These are phyloP conservation scores for Myiothlypis coronata DNA, from an alignment of 2,797 vertebrate genomes.

Conservation along the genomic window DNA sequence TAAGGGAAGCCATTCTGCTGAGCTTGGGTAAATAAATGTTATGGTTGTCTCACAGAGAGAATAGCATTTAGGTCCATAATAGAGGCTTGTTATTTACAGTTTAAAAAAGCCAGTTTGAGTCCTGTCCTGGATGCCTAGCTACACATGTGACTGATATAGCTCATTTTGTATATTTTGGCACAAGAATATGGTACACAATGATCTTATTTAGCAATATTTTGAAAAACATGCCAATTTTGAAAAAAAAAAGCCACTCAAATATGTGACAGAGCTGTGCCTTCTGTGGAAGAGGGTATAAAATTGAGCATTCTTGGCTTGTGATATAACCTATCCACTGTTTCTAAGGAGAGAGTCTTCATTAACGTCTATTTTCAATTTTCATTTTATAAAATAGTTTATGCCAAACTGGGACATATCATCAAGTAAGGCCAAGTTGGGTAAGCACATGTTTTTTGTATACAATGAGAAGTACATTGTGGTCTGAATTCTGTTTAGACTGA, in stretches of 20 bases:
- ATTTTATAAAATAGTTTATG: not conserved
- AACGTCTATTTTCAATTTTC: not conserved
- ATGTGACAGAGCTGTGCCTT: not conserved
- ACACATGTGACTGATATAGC: not conserved
- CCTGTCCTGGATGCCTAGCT: not conserved
- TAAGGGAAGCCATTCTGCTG: constrained; percentile 3
- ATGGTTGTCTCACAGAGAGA: not conserved
- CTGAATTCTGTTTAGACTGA: not conserved
- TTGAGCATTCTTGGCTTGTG: not conserved
- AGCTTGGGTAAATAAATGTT: not conserved
- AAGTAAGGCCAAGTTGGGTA: constrained; percentile 33
- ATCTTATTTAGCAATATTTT: constrained; percentile 25
- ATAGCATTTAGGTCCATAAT: not conserved
- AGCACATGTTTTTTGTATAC: constrained; percentile 15
- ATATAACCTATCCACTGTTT: not conserved
- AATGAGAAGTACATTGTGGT: not conserved
- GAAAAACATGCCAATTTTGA: constrained; percentile 8
- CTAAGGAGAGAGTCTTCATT: constrained; percentile 1
- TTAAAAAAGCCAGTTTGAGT: not conserved
- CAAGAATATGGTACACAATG: not conserved
- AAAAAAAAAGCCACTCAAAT: not conserved
- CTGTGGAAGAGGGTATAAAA: constrained; percentile 16
- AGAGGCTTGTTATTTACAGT: constrained; percentile 13
- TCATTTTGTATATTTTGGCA: constrained; percentile 42
- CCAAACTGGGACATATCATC: constrained; percentile 26